These are phyloP conservation scores for Rhagium mordax DNA, from an alignment of 2,888 invertebrate species.

Conservation along the genomic window DNA sequence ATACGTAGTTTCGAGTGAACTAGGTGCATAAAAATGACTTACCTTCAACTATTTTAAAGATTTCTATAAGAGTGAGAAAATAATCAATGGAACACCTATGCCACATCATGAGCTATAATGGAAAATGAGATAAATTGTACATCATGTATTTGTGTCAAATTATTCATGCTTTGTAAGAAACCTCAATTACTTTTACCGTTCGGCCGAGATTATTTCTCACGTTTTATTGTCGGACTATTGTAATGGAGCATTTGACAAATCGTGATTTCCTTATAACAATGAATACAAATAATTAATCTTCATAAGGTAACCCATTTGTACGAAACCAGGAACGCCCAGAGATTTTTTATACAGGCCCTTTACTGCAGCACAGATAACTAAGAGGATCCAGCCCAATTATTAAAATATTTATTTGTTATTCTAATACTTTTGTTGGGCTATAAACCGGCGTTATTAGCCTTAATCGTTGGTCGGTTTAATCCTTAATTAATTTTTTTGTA, in stretches of 20 bases:
- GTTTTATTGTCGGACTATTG: slow-evolving; percentile 56
- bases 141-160: slow-evolving; percentile 51
- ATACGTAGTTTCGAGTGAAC: too few species aligned
- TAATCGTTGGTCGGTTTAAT: too few species aligned
- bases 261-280: slow-evolving; percentile 56
- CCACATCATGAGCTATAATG: neutral
- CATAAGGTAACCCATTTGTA: slow-evolving; percentile 37
- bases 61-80: neutral
- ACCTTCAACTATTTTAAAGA: too few species aligned
- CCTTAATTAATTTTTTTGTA: too few species aligned
- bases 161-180: slow-evolving; percentile 53
- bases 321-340: slow-evolving; percentile 38
- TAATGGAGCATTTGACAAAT: slow-evolving; percentile 57
- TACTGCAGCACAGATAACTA: neutral
- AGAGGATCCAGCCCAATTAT: slow-evolving; percentile 2
- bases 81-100: neutral
- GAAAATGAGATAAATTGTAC: slow-evolving; percentile 33
- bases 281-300: slow-evolving; percentile 55
- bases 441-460: too few species aligned
- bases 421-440: too few species aligned
- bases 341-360: slow-evolving; percentile 1
- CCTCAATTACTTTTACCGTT: slow-evolving; percentile 57
- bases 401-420: slow-evolving; percentile 5
- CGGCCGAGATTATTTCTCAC: slow-evolving; percentile 56
- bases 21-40: too few species aligned